A percentile compares a stretch with the other conserved stretches of the same genome.
These are phyloP conservation scores for Trididemnum miniatum DNA, from an alignment of 23 tunicate genomes.

Conservation along the genomic window DNA sequence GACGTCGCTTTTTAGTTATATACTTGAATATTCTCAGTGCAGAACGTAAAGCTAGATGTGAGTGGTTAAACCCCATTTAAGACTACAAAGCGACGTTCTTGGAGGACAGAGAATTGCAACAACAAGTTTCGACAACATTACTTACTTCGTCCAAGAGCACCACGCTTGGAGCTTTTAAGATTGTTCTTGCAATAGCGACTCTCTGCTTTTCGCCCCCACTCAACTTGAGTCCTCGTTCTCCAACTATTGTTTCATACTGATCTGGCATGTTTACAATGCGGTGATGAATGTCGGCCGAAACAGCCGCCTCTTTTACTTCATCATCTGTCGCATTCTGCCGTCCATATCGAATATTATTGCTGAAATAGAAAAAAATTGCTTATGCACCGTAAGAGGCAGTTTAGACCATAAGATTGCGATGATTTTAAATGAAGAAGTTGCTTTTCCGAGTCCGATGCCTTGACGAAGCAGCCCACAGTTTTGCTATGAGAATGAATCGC, in stretches of 20 bases:
- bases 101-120: too few relatives aligned
- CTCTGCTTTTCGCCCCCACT: constrained; percentile 99
- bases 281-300: constrained; percentile 81
- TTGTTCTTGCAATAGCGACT: constrained; percentile 93
- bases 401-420: too few relatives aligned
- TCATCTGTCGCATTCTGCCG: constrained; percentile 68
- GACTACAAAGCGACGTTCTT: too few relatives aligned
- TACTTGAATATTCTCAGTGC: too few relatives aligned
- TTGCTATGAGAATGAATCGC: too few relatives aligned
- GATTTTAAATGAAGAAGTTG: too few relatives aligned
- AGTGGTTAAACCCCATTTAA: too few relatives aligned
- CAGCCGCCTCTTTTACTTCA: constrained; percentile 82
- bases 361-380: background rate
- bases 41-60: too few relatives aligned
- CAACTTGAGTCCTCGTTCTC: constrained; percentile 92
- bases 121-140: too few relatives aligned
- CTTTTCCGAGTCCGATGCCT: too few relatives aligned
- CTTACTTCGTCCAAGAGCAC: constrained; percentile 90
- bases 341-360: constrained; percentile 88
- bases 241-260: constrained; percentile 81
- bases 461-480: background rate
- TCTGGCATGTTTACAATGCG: constrained; percentile 82
- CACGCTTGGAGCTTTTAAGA: constrained; percentile 86
- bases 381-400: too few relatives aligned
- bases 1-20: too few relatives aligned